phyloP scores from a whole-genome alignment of 2,113 vertebrate genomes.

The Catharus minimus region DNA sequence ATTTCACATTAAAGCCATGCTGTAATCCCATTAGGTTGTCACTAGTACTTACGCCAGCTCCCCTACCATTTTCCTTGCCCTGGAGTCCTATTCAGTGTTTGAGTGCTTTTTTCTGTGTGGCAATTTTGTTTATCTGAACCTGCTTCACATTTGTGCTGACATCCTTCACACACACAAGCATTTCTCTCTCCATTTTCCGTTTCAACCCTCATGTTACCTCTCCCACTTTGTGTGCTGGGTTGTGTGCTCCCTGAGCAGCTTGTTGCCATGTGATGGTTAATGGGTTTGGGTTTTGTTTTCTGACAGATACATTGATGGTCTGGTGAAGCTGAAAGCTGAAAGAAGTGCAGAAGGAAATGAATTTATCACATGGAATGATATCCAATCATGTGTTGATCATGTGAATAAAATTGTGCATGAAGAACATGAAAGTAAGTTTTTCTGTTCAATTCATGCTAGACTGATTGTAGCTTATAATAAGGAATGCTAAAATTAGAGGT shows the following conservation, averaged over 20 bases:
- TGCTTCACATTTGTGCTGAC: background rate
- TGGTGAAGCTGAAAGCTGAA: conserved; percentile 87
- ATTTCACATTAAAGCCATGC: background rate
- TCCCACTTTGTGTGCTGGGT: background rate
- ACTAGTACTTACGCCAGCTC: rapidly evolving
- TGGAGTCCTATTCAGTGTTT: background rate
- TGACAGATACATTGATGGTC: conserved; percentile 89
- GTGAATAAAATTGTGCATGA: conserved; percentile 90
- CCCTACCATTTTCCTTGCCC: background rate
- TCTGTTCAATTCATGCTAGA: background rate
- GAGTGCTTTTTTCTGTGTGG: background rate
- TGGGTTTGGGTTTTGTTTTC: background rate
- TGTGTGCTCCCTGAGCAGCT: background rate
- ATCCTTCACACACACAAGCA: background rate
- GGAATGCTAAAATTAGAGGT: background rate
- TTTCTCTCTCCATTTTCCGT: background rate
- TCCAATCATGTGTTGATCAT: conserved; percentile 91
- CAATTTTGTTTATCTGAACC: background rate
- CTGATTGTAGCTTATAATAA: background rate
- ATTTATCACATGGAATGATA: conserved; percentile 96
- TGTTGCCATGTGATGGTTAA: background rate
- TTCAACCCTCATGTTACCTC: background rate
- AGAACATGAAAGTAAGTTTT: conserved; percentile 90
- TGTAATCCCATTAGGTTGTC: background rate
- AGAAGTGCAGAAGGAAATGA: conserved; percentile 76